Evolutionary conservation across 2,113 vertebrate species (phyloP).

Genomic region (Crocuta crocuta): DNA sequence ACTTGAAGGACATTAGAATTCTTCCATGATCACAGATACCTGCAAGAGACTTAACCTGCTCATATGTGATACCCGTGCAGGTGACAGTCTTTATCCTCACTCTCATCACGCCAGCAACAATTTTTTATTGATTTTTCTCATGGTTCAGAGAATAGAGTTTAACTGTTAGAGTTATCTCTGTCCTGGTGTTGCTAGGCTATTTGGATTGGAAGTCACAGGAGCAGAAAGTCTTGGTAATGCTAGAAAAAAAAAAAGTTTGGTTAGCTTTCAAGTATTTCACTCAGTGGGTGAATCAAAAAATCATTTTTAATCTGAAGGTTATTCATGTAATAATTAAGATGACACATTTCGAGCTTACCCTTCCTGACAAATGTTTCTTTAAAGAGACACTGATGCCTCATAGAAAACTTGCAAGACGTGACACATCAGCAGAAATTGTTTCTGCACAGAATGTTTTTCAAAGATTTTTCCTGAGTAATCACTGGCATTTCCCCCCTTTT

Average conservation of each 20-base stretch:
- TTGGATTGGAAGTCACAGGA: slow-evolving; percentile 68
- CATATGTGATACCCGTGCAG: slow-evolving; percentile 30
- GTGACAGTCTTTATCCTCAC: slow-evolving; percentile 52
- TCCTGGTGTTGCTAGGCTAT: slow-evolving; percentile 56
- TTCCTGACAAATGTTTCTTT: slow-evolving; percentile 80
- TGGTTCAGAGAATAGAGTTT: slow-evolving; percentile 65
- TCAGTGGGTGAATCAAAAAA: slow-evolving; percentile 73
- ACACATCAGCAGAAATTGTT: slow-evolving; percentile 79
- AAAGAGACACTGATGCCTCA: slow-evolving; percentile 75
- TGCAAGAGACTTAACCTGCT: slow-evolving; percentile 47
- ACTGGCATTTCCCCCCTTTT: slow-evolving; percentile 41
- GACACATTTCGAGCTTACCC: slow-evolving; percentile 72
- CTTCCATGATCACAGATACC: slow-evolving; percentile 34
- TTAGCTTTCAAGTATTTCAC: slow-evolving; percentile 69
- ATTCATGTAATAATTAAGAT: slow-evolving; percentile 80
- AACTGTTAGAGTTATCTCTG: slow-evolving; percentile 70
- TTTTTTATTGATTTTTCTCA: slow-evolving; percentile 78
- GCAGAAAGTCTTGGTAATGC: slow-evolving; percentile 69
- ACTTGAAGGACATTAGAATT: slow-evolving; percentile 6
- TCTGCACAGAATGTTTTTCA: slow-evolving; percentile 67
- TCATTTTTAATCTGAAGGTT: slow-evolving; percentile 72
- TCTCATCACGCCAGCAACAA: slow-evolving; percentile 65
- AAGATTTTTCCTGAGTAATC: slow-evolving; percentile 79
- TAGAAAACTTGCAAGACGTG: slow-evolving; percentile 69
- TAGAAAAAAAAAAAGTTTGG: slow-evolving; percentile 57